These are phyloP conservation scores for Oncorhynchus keta DNA, from an alignment of 2,113 vertebrate species.

Conservation along the genomic window DNA sequence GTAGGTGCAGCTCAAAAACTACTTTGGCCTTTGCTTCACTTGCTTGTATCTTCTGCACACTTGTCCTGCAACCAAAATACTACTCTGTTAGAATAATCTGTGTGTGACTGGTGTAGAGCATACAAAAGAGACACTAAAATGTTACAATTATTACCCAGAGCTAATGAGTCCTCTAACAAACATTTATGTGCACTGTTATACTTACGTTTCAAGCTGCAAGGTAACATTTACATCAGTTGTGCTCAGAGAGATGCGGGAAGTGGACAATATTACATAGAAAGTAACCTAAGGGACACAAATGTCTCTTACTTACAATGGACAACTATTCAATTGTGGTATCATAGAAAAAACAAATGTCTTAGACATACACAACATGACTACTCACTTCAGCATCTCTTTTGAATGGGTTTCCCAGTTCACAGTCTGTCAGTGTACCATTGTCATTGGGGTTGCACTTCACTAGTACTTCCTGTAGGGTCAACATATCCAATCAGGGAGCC, in stretches of 20 bases:
- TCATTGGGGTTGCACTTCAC: conserved; percentile 80
- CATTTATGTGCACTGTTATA: not conserved
- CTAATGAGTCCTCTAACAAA: not conserved
- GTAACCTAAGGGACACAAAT: conserved; percentile 72
- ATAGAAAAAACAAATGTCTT: not conserved
- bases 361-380: conserved; percentile 6
- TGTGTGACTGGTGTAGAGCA: too few species aligned
- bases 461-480: conserved; percentile 72
- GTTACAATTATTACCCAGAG: not conserved
- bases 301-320: not conserved
- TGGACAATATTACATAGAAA: conserved; percentile 85
- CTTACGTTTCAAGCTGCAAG: conserved; percentile 86
- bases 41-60: conserved; percentile 79
- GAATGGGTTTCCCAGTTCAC: conserved; percentile 90
- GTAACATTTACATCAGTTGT: conserved; percentile 81
- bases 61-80: conserved; percentile 77
- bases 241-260: conserved; percentile 80
- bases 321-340: not conserved
- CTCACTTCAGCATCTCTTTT: conserved; percentile 86
- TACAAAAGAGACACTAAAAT: not conserved
- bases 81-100: too few species aligned
- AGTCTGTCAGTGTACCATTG: conserved; percentile 81
- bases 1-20: conserved; percentile 85
- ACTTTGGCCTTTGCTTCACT: conserved; percentile 84
- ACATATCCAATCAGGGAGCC: not conserved